Conservation (phyloP, 1,140 invertebrate genomes). For the Orchestia grillus region DNA sequence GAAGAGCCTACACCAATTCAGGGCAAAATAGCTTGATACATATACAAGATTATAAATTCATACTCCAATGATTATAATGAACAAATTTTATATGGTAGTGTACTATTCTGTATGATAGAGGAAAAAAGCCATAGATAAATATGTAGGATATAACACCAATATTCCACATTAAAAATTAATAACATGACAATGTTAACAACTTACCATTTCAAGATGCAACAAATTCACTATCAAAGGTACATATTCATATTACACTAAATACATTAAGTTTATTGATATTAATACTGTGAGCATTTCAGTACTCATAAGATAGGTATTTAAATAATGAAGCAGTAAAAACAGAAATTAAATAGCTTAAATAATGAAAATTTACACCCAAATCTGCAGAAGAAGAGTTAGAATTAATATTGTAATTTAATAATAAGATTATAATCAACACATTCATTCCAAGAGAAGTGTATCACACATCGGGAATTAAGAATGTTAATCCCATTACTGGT, state of each 20-base stretch:
- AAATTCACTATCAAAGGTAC: background rate
- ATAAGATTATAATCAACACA: background rate
- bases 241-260: background rate
- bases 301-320: slow-evolving; percentile 16
- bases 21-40: no score
- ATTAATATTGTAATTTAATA: background rate
- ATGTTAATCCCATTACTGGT: background rate
- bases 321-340: slow-evolving; percentile 28
- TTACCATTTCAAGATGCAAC: background rate
- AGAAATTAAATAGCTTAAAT: slow-evolving; percentile 48
- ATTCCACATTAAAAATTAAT: background rate
- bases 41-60: no score
- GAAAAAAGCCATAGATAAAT: background rate
- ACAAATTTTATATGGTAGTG: no score
- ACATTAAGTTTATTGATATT: background rate
- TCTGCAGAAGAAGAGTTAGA: background rate
- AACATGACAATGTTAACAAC: background rate
- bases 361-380: slow-evolving; percentile 53
- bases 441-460: background rate
- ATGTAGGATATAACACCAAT: background rate
- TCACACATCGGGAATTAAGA: background rate
- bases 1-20: no score
- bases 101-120: no score
- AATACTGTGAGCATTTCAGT: background rate
- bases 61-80: no score